phyloP scores from a whole-genome alignment of 2,113 vertebrate species.

The Orycteropus afer region DNA sequence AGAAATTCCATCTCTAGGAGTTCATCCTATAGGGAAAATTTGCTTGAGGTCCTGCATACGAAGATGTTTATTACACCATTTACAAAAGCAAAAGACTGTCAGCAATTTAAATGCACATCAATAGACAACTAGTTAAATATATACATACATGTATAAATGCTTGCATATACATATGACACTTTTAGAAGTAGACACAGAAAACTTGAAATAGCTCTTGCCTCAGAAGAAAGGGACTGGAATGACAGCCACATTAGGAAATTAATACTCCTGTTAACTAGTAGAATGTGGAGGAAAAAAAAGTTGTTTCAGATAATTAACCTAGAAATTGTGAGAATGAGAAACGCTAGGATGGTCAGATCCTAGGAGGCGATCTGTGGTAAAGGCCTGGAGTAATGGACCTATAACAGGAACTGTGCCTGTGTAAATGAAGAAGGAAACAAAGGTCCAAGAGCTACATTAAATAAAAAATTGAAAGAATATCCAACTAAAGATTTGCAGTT shows the following conservation, averaged over 20 bases:
- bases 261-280: background rate
- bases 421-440: background rate
- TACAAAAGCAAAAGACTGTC: background rate
- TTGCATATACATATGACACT: background rate
- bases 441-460: background rate
- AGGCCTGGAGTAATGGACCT: background rate
- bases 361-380: background rate
- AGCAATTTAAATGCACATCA: conserved; percentile 6
- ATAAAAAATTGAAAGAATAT: background rate
- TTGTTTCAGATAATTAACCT: background rate
- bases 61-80: background rate
- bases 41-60: background rate
- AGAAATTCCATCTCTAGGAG: background rate
- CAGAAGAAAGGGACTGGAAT: background rate
- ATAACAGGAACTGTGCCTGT: background rate
- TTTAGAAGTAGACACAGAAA: background rate
- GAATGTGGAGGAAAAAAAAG: background rate
- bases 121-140: background rate
- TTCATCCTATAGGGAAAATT: background rate
- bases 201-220: background rate
- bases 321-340: background rate
- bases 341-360: background rate
- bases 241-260: background rate
- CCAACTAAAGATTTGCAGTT: background rate
- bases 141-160: background rate